Evolutionary conservation across 92 coral and sea anemone genomes (phyloP), one percentile per base, ranked within the genome.

Genomic region (Anthopleura xanthogrammica): DNA sequence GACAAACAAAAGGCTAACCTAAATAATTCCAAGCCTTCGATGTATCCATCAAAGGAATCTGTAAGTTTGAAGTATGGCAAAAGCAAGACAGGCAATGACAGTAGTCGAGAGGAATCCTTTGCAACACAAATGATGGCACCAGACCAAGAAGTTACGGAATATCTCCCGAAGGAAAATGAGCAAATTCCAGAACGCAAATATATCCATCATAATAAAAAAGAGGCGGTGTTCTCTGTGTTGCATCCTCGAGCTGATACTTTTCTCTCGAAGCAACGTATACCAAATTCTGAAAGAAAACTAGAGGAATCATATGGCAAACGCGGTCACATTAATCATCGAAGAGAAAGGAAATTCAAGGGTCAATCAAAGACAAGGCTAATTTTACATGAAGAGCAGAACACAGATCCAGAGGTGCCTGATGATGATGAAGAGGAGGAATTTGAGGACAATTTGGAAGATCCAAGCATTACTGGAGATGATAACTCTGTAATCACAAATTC

Each of bases 101-200:
- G 12, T 10, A 16, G 42, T 20, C 74, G 11, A 12, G 41, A 68
- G 16, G 9, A 68, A n/a, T 68, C 74, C 36, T 68, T 36, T 23
- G 74, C 80, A 9, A 52, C 29, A 23, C 12, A 16, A 50, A 7
- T 55, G 5, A 46, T 68, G 16, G 0, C 77, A 6, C 75, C 20
- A 52, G 79, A 85, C n/a, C 88, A 85, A 60, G 83, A 68, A 71
- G 83, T 79, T 39, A 77, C 76, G 17, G 88, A 85, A 66, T 36
- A 62, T 41, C 83, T 85, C 4, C 88, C 83, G 19, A 72, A 19
- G 6, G 68, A 73, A 22, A 79, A 79, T 16, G 75, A 46, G 12
- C 68, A 70, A 52, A n/a, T 46, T 0, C 54, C 64, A 23, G 83
- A 79, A 19, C 83, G 55, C 22, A 41, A 52, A 3, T 72, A 78